A percentile compares a stretch with the other conserved stretches of the same genome.
Conservation (phyloP, 53 echinoderm and acorn worm species). For the Paracentrotus lividus region DNA sequence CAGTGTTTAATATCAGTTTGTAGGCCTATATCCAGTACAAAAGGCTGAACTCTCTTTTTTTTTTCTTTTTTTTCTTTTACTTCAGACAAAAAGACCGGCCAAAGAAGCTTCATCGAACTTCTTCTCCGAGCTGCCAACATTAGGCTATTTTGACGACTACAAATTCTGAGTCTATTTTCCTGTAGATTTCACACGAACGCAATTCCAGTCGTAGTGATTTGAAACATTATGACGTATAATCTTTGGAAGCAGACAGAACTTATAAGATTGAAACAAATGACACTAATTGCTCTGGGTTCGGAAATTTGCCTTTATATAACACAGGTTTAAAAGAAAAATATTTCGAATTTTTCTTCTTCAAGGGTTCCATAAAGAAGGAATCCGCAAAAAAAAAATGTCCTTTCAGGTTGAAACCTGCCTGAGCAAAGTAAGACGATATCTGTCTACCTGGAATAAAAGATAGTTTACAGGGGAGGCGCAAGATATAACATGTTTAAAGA, state of each 20-base stretch:
- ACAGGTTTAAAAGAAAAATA: too few species aligned
- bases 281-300: too few species aligned
- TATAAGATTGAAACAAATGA: neutral
- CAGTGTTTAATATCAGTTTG: too few species aligned
- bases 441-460: neutral
- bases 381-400: too few species aligned
- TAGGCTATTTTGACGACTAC: neutral
- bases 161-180: neutral
- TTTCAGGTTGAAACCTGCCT: too few species aligned
- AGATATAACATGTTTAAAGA: neutral
- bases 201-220: neutral
- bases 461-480: neutral
- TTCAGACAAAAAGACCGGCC: neutral
- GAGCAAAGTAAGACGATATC: neutral
- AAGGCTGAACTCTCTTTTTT: too few species aligned
- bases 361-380: too few species aligned
- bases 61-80: too few species aligned
- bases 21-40: too few species aligned
- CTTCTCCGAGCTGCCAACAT: too few species aligned
- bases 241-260: neutral
- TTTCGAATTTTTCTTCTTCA: too few species aligned
- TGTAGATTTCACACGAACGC: neutral
- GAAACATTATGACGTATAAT: neutral
- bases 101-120: neutral
- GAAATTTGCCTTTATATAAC: too few species aligned